Conservation (phyloP, 2,113 vertebrate genomes). For the Sorex fumeus region DNA sequence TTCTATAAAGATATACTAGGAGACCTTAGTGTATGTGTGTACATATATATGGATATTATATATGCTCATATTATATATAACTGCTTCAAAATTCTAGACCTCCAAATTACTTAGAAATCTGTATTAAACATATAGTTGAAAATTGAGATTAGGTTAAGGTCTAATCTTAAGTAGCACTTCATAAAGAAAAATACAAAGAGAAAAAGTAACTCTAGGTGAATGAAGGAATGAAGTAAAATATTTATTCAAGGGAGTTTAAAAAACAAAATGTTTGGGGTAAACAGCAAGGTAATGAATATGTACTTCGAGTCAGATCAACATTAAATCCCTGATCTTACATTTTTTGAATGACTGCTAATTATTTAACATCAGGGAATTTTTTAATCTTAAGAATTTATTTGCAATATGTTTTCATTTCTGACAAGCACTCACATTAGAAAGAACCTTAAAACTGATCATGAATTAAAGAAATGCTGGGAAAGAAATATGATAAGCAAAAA, state of each 20-base stretch:
- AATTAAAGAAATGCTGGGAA: too few species aligned
- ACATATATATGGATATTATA: background rate
- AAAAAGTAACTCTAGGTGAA: background rate
- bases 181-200: background rate
- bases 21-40: background rate
- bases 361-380: background rate
- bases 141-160: background rate
- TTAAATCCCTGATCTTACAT: background rate
- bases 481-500: too few species aligned
- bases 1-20: background rate
- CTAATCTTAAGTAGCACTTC: background rate
- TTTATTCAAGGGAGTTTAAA: background rate
- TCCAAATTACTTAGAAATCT: background rate
- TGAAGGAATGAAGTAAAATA: background rate
- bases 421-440: too few species aligned
- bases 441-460: too few species aligned
- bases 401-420: too few species aligned
- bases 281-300: background rate
- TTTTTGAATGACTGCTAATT: slow-evolving; percentile 4
- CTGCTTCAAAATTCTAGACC: slow-evolving; percentile 13
- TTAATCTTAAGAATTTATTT: too few species aligned
- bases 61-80: background rate
- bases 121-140: background rate
- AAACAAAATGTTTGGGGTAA: background rate
- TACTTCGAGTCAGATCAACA: background rate